Conservation (phyloP, 2,113 vertebrate species). For the Eulemur rufifrons region DNA sequence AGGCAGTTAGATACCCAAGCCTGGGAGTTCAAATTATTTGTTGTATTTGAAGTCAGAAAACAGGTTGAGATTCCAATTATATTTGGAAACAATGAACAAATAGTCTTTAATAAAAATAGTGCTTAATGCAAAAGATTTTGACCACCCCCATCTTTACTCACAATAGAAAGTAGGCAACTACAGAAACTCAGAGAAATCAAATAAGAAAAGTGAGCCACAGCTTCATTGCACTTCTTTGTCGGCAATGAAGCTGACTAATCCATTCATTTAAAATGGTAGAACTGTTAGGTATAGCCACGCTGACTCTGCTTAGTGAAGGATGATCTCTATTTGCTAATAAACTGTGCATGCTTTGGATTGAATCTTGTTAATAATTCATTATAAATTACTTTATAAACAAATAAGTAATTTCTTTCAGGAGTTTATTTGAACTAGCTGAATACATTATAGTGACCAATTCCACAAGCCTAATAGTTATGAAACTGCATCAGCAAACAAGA, state of each 20-base stretch:
- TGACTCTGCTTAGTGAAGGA: neutral
- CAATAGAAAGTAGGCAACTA: neutral
- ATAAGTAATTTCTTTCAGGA: conserved; percentile 27
- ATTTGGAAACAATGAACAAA: neutral
- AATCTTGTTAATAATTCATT: conserved; percentile 39
- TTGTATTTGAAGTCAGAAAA: neutral
- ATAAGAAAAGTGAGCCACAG: neutral
- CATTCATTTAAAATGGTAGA: neutral
- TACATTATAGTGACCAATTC: conserved; percentile 10
- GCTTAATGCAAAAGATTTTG: neutral
- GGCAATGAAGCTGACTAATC: neutral
- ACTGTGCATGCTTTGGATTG: neutral
- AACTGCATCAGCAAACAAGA: conserved; percentile 5
- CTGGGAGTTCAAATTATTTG: neutral
- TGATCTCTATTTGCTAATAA: neutral
- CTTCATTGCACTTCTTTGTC: neutral
- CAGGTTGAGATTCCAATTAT: neutral
- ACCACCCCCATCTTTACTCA: neutral
- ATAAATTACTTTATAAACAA: conserved; percentile 34
- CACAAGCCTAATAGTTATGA: neutral
- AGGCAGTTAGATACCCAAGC: neutral
- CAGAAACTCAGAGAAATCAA: neutral
- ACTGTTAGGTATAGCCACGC: neutral
- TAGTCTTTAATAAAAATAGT: neutral
- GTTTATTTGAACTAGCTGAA: conserved; percentile 23